Evolutionary conservation across 2,797 vertebrate species (phyloP), one percentile per base, ranked within the genome.

Genomic region (Danio jaintianensis): DNA sequence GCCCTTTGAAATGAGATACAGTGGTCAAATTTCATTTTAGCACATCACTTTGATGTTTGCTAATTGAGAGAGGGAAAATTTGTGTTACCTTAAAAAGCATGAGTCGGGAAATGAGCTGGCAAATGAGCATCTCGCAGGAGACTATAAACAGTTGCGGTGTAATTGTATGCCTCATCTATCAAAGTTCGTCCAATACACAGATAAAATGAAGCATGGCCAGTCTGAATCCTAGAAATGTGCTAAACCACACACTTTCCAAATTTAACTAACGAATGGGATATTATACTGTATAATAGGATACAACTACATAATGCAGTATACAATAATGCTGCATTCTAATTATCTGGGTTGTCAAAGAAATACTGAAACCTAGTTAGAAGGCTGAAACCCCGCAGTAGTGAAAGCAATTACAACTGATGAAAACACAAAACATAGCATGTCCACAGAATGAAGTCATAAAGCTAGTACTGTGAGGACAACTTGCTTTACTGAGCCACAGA

Each of bases 21-120:
- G 59, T 72, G 78, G 78, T 73, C 78, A 80, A 80, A 80, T 73
- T 64, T 73, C 11, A 53, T 73, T 80, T 80, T 38, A 56, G 22
- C 78, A 47, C 56, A 45, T 56, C 16, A 56, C 50, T 80, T 73
- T 80, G 78, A 80, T 80, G 78, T 66, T 73, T 64, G 61, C 52
- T 73, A 80, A 80, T 80, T 73, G 50, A 73, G 50, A 80, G 22
- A 52, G 22, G 40, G 50, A 56, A 58, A 73, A 64, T 29, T 68
- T 0, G 0, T 62, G 67, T 71, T 52, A 79, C 77, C 67, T 79
- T 70, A 55, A 80, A 73, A 80, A 55, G 42, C 61, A 59, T 11
- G 58, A 83, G 55, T 22, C 43, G n/a, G 59, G 58, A 80, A 80
- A 80, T 73, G 61, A 80, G 69, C 59, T 73, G 38, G 69, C 59